Percentiles rank a stretch among this genome's conserved stretches.
Evolutionary conservation across 2,113 vertebrate genomes (phyloP).

Genomic region (Nanorana parkeri): DNA sequence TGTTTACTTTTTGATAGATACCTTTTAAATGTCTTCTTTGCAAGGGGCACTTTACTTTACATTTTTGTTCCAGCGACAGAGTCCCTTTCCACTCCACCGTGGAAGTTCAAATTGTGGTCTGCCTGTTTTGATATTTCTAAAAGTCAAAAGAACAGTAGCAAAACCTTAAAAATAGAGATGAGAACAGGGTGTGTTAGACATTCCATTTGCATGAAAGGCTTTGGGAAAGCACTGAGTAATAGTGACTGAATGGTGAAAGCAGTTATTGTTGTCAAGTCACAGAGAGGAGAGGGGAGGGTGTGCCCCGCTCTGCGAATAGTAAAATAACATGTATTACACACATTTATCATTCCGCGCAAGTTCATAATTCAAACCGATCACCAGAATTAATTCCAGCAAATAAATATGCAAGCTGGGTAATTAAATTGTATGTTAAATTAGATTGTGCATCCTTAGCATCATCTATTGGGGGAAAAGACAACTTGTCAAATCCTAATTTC

Average conservation of each 20-base stretch:
- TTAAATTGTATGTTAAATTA: constrained; percentile 1
- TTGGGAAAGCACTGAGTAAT: constrained; percentile 53
- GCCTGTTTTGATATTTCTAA: constrained; percentile 12
- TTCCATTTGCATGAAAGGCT: constrained; percentile 54
- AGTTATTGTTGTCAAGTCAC: constrained; percentile 46
- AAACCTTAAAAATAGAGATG: constrained; percentile 44
- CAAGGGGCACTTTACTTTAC: no score
- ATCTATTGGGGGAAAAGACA: constrained; percentile 5
- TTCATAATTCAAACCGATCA: constrained; percentile 2
- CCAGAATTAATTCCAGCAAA: constrained; percentile 17
- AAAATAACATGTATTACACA: constrained; percentile 35
- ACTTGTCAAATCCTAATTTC: constrained; percentile 16
- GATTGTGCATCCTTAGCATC: neutral
- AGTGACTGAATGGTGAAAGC: constrained; percentile 45
- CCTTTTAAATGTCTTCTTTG: no score
- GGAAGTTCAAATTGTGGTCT: no score
- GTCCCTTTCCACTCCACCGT: no score
- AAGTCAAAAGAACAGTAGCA: constrained; percentile 41
- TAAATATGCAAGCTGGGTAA: constrained; percentile 5
- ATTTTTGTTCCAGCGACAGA: no score
- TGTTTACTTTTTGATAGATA: no score
- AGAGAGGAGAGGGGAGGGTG: constrained; percentile 29
- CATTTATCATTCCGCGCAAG: constrained; percentile 16
- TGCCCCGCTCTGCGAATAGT: constrained; percentile 2
- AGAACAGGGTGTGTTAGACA: constrained; percentile 49